phyloP scores from a whole-genome alignment of 1,140 invertebrate species.

The Cherax quadricarinatus region DNA sequence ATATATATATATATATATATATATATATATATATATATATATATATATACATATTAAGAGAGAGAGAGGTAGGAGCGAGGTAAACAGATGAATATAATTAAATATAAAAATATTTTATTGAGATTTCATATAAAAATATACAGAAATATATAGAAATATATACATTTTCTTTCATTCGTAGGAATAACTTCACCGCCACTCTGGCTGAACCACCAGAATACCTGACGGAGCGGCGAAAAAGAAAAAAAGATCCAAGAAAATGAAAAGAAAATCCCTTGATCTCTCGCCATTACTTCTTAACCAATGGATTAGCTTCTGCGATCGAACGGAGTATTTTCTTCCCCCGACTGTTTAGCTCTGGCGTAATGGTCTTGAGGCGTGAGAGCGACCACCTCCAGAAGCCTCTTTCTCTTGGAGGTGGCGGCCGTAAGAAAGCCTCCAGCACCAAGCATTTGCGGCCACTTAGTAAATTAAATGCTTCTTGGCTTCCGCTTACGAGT shows the following conservation, averaged over 20 bases:
- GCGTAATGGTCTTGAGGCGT: neutral
- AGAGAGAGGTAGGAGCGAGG: too few relatives aligned
- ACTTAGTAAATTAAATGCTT: conserved; percentile 1
- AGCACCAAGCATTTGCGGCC: neutral
- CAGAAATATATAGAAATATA: too few relatives aligned
- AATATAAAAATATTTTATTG: too few relatives aligned
- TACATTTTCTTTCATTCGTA: too few relatives aligned
- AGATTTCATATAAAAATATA: too few relatives aligned
- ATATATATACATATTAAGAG: too few relatives aligned
- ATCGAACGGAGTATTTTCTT: neutral
- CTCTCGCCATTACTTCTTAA: neutral
- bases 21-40: conserved; percentile 39
- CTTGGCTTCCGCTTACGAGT: neutral
- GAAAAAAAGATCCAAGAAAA: neutral
- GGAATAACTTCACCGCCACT: too few relatives aligned
- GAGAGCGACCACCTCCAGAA: neutral
- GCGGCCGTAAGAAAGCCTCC: neutral
- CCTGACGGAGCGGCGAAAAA: too few relatives aligned
- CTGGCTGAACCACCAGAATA: too few relatives aligned
- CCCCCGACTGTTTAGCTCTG: neutral
- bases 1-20: conserved; percentile 36
- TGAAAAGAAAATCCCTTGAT: neutral
- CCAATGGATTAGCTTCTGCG: neutral
- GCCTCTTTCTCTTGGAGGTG: neutral
- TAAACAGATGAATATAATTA: too few relatives aligned